Percentiles rank a stretch among this genome's conserved stretches.
Evolutionary conservation across 2,113 vertebrate species (phyloP).

Genomic region (Tursiops truncatus): DNA sequence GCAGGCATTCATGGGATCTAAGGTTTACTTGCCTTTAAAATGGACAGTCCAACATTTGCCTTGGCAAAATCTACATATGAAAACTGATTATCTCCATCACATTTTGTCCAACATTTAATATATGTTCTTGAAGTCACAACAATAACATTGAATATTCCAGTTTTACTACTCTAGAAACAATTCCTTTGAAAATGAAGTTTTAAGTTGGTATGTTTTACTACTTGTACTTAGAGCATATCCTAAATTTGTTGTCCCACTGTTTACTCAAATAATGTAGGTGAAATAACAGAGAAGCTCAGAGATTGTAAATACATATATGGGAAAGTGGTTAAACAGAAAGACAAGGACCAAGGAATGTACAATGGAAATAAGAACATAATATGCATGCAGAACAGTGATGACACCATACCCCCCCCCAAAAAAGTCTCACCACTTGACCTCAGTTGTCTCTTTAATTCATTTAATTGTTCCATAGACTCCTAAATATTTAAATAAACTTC

Average conservation of each 20-base stretch:
- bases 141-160: not conserved
- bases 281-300: not conserved
- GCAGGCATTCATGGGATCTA: not conserved
- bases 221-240: not conserved
- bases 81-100: not conserved
- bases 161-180: not conserved
- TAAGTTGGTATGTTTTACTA: not conserved
- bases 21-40: slow-evolving; percentile 20
- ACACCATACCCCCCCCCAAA: not conserved
- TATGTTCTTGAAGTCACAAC: slow-evolving; percentile 12
- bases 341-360: not conserved
- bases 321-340: not conserved
- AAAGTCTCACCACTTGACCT: not conserved
- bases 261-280: not conserved
- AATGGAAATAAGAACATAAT: not conserved
- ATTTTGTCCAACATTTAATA: not conserved
- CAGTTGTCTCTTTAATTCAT: not conserved
- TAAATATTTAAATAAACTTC: not conserved
- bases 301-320: not conserved
- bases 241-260: not conserved
- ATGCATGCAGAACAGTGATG: not conserved
- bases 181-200: not conserved
- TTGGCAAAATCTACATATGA: not conserved
- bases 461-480: not conserved
- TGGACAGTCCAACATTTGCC: not conserved